These are phyloP conservation scores for Lasioglossum leucozonium DNA, from an alignment of 2,888 invertebrate genomes.

Conservation along the genomic window DNA sequence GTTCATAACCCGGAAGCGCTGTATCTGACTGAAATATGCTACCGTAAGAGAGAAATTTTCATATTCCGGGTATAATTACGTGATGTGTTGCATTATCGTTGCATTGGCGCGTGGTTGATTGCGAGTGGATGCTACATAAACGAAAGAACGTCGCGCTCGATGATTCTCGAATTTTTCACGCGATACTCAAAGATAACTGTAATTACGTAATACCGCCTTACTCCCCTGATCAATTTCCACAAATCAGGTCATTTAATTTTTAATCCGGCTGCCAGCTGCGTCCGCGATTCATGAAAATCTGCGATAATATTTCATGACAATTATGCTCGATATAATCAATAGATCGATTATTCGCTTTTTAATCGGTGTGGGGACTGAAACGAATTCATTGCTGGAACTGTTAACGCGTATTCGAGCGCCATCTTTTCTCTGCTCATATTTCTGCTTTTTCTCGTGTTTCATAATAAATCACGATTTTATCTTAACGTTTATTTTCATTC, in stretches of 20 bases:
- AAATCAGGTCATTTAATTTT: not conserved
- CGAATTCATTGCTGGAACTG: not conserved
- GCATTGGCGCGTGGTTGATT: constrained; percentile 13
- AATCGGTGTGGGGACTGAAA: not conserved
- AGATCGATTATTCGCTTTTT: not conserved
- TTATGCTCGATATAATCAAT: not conserved
- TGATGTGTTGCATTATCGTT: constrained; percentile 40
- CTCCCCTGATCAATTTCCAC: not conserved
- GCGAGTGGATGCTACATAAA: not conserved
- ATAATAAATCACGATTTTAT: not conserved
- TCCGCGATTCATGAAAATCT: not conserved
- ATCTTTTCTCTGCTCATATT: not conserved
- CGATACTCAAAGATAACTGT: not conserved
- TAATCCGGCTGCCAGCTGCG: not conserved
- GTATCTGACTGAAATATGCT: not conserved
- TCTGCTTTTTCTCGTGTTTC: not conserved
- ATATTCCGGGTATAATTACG: constrained; percentile 45
- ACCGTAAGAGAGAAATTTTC: constrained; percentile 46
- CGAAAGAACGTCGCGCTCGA: not conserved
- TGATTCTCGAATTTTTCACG: constrained; percentile 18
- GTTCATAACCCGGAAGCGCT: constrained; percentile 25
- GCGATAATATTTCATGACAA: not conserved
- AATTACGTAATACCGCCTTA: not conserved
- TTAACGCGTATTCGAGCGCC: not conserved
- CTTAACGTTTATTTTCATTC: not conserved